These are phyloP conservation scores for Phyllostomus discolor DNA, from an alignment of 2,113 vertebrate genomes.

Conservation along the genomic window DNA sequence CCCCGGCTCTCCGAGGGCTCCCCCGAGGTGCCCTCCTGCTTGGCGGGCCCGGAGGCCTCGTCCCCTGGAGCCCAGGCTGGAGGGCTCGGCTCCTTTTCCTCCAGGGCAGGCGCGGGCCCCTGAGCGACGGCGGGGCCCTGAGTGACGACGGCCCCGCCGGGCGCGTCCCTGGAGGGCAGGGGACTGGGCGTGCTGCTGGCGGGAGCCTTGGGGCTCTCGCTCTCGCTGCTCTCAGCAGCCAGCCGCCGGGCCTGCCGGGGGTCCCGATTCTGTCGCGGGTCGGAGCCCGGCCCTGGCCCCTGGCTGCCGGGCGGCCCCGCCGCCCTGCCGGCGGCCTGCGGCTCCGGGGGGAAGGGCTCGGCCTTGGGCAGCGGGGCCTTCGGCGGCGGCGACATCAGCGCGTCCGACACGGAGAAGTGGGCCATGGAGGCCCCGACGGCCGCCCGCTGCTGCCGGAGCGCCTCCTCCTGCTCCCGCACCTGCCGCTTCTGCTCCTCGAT, in stretches of 20 bases:
- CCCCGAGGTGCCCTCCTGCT: constrained; percentile 56
- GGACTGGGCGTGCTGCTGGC: constrained; percentile 15
- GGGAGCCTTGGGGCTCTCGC: not conserved
- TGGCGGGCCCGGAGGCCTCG: not conserved
- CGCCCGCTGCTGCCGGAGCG: constrained; percentile 92
- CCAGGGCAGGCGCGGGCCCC: constrained; percentile 49
- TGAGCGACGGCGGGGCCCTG: constrained; percentile 37
- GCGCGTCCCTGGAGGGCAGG: not conserved
- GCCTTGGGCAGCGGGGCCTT: constrained; percentile 81
- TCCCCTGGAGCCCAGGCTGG: constrained; percentile 70
- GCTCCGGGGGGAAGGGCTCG: constrained; percentile 85
- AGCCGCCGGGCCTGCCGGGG: constrained; percentile 85
- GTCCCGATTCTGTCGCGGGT: constrained; percentile 90
- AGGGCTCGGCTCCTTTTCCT: constrained; percentile 58
- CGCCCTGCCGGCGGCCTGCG: constrained; percentile 81
- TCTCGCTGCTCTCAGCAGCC: constrained; percentile 71
- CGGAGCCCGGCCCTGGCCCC: constrained; percentile 82
- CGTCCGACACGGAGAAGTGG: constrained; percentile 94
- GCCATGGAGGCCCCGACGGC: constrained; percentile 96
- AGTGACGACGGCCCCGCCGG: not conserved
- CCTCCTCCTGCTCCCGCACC: constrained; percentile 94
- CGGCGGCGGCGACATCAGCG: constrained; percentile 91
- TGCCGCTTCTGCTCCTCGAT: constrained; percentile 97
- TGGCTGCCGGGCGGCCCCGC: constrained; percentile 73
- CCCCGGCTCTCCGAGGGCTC: constrained; percentile 21